These are phyloP conservation scores for Himalopsyche tibetana DNA, from an alignment of 2,888 invertebrate genomes.

Conservation along the genomic window DNA sequence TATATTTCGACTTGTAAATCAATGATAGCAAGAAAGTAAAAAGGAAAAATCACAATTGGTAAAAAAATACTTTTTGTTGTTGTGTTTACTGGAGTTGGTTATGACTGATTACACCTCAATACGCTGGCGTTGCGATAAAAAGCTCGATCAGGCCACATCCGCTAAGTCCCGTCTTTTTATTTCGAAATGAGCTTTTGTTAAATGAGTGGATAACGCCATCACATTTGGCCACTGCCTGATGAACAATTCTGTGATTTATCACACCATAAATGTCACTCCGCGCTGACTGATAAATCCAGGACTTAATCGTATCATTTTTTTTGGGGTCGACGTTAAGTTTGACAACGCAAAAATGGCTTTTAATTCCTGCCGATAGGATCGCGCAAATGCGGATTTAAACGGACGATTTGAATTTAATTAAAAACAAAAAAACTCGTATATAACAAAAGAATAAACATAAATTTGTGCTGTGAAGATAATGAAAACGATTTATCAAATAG, in stretches of 20 bases:
- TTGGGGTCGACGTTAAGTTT: slow-evolving; percentile 14
- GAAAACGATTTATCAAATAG: no score
- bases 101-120: no score
- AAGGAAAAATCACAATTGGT: no score
- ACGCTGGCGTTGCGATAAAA: no score
- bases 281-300: slow-evolving; percentile 63
- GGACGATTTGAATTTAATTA: slow-evolving; percentile 41
- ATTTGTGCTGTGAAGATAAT: background rate
- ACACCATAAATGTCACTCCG: slow-evolving; percentile 63
- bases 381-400: slow-evolving; percentile 38
- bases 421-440: background rate
- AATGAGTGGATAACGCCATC: slow-evolving; percentile 4
- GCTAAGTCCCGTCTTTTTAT: slow-evolving; percentile 1
- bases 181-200: slow-evolving; percentile 2
- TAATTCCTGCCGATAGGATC: slow-evolving; percentile 48
- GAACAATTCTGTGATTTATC: slow-evolving; percentile 64
- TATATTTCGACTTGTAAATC: no score
- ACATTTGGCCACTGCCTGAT: slow-evolving; percentile 52
- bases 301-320: slow-evolving; percentile 59
- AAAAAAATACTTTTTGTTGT: no score
- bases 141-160: slow-evolving; percentile 4
- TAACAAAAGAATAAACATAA: background rate
- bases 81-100: no score
- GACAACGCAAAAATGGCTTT: slow-evolving; percentile 54
- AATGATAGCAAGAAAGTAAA: no score